Conservation (phyloP, 2,888 invertebrate species). For the Diarsia dahlii region DNA sequence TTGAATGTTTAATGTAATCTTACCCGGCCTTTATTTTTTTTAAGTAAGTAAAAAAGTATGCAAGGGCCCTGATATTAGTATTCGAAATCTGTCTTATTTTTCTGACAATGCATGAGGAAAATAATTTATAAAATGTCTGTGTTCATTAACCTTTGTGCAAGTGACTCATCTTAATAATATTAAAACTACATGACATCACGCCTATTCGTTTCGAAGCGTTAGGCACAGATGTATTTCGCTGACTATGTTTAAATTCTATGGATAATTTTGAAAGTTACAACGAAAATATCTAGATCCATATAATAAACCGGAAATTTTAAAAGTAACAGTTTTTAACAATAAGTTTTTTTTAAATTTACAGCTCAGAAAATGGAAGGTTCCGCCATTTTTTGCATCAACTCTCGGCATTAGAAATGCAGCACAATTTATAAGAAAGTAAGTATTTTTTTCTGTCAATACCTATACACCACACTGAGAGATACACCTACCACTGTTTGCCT, state of each 20-base stretch:
- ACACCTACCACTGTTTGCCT: too few species aligned
- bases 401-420: conserved; percentile 86
- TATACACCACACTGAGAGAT: too few species aligned
- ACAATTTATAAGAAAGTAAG: conserved; percentile 84
- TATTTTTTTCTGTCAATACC: too few species aligned
- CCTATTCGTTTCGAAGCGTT: neutral
- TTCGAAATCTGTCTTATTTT: neutral
- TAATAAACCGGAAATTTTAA: neutral
- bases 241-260: neutral
- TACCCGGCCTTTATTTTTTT: neutral
- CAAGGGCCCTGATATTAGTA: neutral
- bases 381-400: conserved; percentile 88
- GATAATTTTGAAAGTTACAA: neutral
- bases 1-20: neutral
- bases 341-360: conserved; percentile 63
- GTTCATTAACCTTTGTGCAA: neutral
- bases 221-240: neutral
- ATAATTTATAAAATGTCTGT: neutral
- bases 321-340: too few species aligned
- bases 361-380: conserved; percentile 89
- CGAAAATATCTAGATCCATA: neutral
- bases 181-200: too few species aligned
- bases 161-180: neutral
- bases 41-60: too few species aligned
- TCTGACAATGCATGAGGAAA: conserved; percentile 4